Evolutionary conservation across 2,113 vertebrate species (phyloP), one percentile per base, ranked within the genome.

Genomic region (Bucco capensis): DNA sequence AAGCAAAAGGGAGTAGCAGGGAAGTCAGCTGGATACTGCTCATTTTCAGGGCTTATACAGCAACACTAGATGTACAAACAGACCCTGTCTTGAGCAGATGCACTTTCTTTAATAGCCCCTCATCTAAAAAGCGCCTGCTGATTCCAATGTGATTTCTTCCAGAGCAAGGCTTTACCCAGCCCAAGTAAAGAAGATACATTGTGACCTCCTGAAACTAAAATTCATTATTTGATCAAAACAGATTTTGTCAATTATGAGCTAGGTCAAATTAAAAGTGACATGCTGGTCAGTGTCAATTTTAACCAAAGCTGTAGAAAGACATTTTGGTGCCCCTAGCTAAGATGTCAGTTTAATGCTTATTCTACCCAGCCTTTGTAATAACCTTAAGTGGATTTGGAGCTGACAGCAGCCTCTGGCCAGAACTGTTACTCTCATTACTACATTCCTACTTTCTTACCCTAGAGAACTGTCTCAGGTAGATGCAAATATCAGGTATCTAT

Each of bases 1-100:
- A 84, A 17, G 53, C 44, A 83, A 28, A 88, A 77, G 8, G 16
- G 16, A 71, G 7, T 8, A 14, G 12, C 40, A n/a, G 13, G n/a
- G 51, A 90, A 86, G 24, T 9, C n/a, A 82, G 22, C 1, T 14
- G 40, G 16, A 35, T 22, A 15, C 9, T 22, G 21, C 0, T 17
- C 38, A 28, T 71, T 93, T 83, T 47, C 51, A 51, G 38, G 28
- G 35, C 21, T 69, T 25, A 9, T 5, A 17, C 7, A 38, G 35
- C 56, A 77, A 28, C 12, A 21, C 5, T n/a, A 28, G 11, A 51
- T 27, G 27, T 44, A 23, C 12, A n/a, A 42, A 49, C 16, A 83
- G 33, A 18, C 22, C 17, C n/a, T 44, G 19, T 11, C 16, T 67
- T 9, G 1, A 37, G 5, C 14, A 46, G 12, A 53, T 0, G 0